Evolutionary conservation across 2,113 vertebrate genomes (phyloP).

Genomic region (Irena cyanogastra): DNA sequence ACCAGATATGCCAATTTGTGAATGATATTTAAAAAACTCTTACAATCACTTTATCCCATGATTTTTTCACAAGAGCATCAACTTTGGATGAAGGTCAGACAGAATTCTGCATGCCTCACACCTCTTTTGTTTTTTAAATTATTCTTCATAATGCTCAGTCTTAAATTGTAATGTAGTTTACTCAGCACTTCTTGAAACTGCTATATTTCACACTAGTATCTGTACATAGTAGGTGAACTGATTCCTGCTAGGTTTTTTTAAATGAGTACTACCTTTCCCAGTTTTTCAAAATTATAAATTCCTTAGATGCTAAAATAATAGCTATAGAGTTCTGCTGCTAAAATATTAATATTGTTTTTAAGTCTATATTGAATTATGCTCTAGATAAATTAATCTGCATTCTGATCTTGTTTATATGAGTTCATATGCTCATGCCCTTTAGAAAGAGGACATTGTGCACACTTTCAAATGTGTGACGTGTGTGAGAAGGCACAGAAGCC

Average conservation of each 20-base stretch:
- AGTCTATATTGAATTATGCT: not conserved
- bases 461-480: conserved; percentile 65
- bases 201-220: not conserved
- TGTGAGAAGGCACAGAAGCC: conserved; percentile 65
- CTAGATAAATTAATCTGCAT: conserved; percentile 44
- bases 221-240: not conserved
- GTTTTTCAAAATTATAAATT: not conserved
- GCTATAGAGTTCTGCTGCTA: not conserved
- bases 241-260: not conserved
- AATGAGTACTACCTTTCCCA: not conserved
- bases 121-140: not conserved
- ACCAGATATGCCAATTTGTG: not conserved
- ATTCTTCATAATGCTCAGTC: not conserved
- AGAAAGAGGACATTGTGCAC: conserved; percentile 63
- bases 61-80: not conserved
- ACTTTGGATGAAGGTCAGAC: not conserved
- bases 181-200: conserved; percentile 4
- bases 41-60: not conserved
- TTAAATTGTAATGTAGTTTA: not conserved
- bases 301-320: not conserved
- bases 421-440: conserved; percentile 58
- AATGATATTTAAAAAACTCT: not conserved
- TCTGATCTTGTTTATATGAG: conserved; percentile 46
- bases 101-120: not conserved
- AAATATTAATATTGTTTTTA: not conserved